These are phyloP conservation scores for Petromus typicus DNA, from an alignment of 2,113 vertebrate species.

Conservation along the genomic window DNA sequence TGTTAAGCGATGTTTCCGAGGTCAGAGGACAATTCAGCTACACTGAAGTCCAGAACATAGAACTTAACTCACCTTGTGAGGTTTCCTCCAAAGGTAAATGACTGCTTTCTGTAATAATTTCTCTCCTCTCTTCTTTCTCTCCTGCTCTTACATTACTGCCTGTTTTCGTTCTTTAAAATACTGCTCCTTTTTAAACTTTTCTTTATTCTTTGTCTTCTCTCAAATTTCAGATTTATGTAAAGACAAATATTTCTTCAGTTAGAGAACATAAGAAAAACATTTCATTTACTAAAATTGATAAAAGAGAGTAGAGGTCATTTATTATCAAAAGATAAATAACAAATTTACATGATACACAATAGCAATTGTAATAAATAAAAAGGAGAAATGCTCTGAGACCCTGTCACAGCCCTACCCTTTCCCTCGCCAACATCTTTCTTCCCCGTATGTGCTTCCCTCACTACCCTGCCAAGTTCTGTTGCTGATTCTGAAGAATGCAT, in stretches of 20 bases:
- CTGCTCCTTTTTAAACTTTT: neutral
- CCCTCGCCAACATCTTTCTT: neutral
- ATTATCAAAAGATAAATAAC: neutral
- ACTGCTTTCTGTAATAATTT: neutral
- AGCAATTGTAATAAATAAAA: neutral
- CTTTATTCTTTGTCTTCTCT: neutral
- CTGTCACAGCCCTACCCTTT: rapidly evolving
- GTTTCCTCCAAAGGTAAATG: neutral
- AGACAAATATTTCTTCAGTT: neutral
- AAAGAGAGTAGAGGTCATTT: neutral
- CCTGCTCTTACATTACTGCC: neutral
- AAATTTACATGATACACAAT: neutral
- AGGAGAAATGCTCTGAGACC: neutral
- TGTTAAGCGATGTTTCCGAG: neutral
- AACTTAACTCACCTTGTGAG: neutral
- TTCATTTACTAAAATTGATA: neutral
- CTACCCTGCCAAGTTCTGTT: neutral
- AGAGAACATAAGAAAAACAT: neutral
- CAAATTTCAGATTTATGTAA: neutral
- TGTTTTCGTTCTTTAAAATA: neutral
- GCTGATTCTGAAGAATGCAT: conserved; percentile 60
- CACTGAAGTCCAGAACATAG: neutral
- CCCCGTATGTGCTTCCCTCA: neutral
- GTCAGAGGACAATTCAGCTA: too few species aligned
- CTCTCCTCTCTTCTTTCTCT: rapidly evolving